A percentile compares a stretch with the other conserved stretches of the same genome.
These are phyloP conservation scores for Xyrauchen texanus DNA, from an alignment of 2,113 vertebrate species.

Conservation along the genomic window DNA sequence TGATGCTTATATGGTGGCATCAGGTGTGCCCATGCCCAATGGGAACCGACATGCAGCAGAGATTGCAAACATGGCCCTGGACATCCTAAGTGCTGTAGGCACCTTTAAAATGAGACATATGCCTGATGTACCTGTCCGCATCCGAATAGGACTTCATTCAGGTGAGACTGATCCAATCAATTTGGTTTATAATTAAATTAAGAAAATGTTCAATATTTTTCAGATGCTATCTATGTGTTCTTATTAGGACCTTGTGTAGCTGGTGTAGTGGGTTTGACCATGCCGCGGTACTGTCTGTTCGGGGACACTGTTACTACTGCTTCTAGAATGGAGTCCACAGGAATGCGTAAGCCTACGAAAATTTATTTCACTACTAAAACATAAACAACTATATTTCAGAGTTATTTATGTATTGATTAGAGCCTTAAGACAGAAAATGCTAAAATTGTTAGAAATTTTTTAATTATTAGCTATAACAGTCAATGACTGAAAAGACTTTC, in stretches of 20 bases:
- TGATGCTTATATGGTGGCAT: slow-evolving; percentile 82
- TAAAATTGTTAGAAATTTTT: no score
- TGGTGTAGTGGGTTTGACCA: slow-evolving; percentile 79
- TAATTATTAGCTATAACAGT: no score
- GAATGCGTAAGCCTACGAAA: slow-evolving; percentile 69
- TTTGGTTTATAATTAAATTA: not conserved
- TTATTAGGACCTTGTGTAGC: slow-evolving; percentile 74
- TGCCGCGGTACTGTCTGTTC: slow-evolving; percentile 83
- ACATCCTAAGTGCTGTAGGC: slow-evolving; percentile 80
- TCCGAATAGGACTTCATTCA: slow-evolving; percentile 79
- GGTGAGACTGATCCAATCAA: slow-evolving; percentile 60
- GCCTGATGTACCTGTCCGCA: slow-evolving; percentile 80
- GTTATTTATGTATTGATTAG: no score
- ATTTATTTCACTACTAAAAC: no score
- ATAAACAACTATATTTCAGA: no score
- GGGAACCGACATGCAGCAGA: slow-evolving; percentile 76
- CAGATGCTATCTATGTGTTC: not conserved
- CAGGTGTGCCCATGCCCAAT: slow-evolving; percentile 75
- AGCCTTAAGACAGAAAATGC: no score
- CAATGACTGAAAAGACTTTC: not conserved
- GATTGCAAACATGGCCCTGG: slow-evolving; percentile 81
- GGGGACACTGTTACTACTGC: slow-evolving; percentile 79
- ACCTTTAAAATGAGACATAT: slow-evolving; percentile 83
- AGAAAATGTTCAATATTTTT: not conserved
- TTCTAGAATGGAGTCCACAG: slow-evolving; percentile 77